These are phyloP conservation scores for Centroberyx gerrardi DNA, from an alignment of 2,797 vertebrate genomes.

Conservation along the genomic window DNA sequence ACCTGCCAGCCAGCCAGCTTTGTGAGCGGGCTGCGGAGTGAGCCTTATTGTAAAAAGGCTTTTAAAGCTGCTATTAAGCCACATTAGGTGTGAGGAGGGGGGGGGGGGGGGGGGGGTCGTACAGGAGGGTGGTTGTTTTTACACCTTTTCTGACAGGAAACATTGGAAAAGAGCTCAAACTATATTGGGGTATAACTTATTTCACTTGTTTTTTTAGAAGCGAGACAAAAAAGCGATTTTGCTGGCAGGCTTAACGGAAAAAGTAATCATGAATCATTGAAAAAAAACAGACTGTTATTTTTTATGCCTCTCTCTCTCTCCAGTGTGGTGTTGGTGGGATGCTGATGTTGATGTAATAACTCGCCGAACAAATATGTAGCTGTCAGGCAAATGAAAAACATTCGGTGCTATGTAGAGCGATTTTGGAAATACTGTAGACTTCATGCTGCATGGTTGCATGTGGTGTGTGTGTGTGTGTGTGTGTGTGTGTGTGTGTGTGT, in stretches of 20 bases:
- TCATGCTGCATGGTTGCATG: neutral
- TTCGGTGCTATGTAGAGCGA: neutral
- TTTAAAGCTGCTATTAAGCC: conserved; percentile 79
- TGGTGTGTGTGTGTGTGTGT: conserved; percentile 5
- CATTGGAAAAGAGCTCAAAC: conserved; percentile 55
- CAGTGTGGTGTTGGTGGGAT: conserved; percentile 29
- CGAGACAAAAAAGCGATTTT: conserved; percentile 56
- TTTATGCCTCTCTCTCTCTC: conserved; percentile 27
- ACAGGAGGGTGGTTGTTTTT: conserved; percentile 64
- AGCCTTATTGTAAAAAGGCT: conserved; percentile 79
- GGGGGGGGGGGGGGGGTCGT: conserved; percentile 15
- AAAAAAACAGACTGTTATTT: conserved; percentile 32
- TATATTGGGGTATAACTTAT: conserved; percentile 30
- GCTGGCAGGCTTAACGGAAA: conserved; percentile 63
- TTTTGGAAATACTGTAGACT: conserved; percentile 6
- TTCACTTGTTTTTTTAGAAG: conserved; percentile 55
- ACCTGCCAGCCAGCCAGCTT: conserved; percentile 69
- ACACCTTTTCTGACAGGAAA: conserved; percentile 65
- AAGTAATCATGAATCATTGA: conserved; percentile 50
- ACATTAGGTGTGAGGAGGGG: conserved; percentile 58
- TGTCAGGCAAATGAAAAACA: conserved; percentile 43
- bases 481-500: conserved; percentile 9
- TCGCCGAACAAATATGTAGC: conserved; percentile 37
- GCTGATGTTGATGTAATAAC: conserved; percentile 52
- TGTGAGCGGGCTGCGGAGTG: conserved; percentile 75